Evolutionary conservation across 1,140 invertebrate genomes (phyloP).

Genomic region (Drosophila watanabei): DNA sequence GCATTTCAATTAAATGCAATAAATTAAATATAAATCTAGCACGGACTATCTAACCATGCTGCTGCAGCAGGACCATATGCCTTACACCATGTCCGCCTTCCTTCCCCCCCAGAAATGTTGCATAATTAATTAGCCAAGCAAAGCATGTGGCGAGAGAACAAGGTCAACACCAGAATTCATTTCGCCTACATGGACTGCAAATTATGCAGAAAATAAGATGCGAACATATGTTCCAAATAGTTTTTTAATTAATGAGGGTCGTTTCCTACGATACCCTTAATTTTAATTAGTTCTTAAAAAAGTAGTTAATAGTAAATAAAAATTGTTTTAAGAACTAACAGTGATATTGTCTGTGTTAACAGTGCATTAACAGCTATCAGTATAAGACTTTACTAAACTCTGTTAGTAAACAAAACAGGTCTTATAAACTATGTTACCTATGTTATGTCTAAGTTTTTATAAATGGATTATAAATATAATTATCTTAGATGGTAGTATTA

Average conservation of each 20-base stretch:
- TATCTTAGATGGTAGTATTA: too few relatives aligned
- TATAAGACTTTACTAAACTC: conserved; percentile 1
- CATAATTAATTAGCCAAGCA: conserved; percentile 62
- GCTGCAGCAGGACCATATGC: conserved; percentile 6
- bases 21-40: conserved; percentile 55
- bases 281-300: not conserved
- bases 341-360: not conserved
- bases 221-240: conserved; percentile 11
- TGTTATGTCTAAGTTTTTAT: not conserved
- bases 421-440: not conserved
- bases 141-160: conserved; percentile 33
- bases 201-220: conserved; percentile 56
- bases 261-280: conserved; percentile 1
- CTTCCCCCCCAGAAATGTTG: conserved; percentile 32
- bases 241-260: not conserved
- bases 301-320: not conserved
- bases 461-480: not conserved
- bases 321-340: not conserved
- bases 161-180: conserved; percentile 28
- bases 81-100: conserved; percentile 21
- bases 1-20: conserved; percentile 71
- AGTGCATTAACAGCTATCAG: not conserved
- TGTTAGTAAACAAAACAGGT: not conserved
- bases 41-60: conserved; percentile 17
- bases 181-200: conserved; percentile 39